Base-by-base conservation (phyloP, 2,888 invertebrate species). In the Saturnia pavonia region DNA sequence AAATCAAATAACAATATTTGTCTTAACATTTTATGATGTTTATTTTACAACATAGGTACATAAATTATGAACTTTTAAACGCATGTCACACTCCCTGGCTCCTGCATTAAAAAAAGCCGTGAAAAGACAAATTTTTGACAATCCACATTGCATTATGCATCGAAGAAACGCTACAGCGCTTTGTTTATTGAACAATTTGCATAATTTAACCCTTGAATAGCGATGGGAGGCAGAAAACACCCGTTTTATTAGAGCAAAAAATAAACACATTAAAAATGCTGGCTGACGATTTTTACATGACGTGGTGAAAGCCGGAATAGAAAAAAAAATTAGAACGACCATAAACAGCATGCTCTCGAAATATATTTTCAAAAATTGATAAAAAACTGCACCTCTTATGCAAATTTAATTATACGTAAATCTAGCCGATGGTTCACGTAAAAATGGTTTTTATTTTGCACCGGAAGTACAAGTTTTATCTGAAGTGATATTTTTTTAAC, bases 181-280 rank as follows among this genome's bases (percentile, higher is more conserved):
- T 84, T 87, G 89, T 91, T 88, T 86, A 85, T 85, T 79, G 82
- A 79, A 83, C 85, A 87, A 91, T 93, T 92, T 92, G 91, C 92
- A 92, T 93, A 92, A 88, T 82, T 92, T 88, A 91, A 90, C 92
- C 92, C 92, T 91, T 88, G 82, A 81, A 78, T 80, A 77, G 82
- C 78, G 76, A 77, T 84, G 80, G 86, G 85, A 85, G 82, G 82
- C 79, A 76, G 77, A 77, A 77, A 80, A 82, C 75, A 78, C 76
- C 77, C 74, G 78, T 81, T 89, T 91, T 91, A 91, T 90, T 92
- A 85, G 82, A 80, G 88, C 89, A 34, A 40, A 40, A 74, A 75
- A 76, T n/a, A 76, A 78, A 82, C 78, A 76, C 80, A 82, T 86
- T 85, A 82, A 81, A 76, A 84, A 83, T 83, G 85, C 85, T 86